Evolutionary conservation across 2,888 invertebrate genomes (phyloP), one percentile per base, ranked within the genome.

Genomic region (Plebejus melissa): DNA sequence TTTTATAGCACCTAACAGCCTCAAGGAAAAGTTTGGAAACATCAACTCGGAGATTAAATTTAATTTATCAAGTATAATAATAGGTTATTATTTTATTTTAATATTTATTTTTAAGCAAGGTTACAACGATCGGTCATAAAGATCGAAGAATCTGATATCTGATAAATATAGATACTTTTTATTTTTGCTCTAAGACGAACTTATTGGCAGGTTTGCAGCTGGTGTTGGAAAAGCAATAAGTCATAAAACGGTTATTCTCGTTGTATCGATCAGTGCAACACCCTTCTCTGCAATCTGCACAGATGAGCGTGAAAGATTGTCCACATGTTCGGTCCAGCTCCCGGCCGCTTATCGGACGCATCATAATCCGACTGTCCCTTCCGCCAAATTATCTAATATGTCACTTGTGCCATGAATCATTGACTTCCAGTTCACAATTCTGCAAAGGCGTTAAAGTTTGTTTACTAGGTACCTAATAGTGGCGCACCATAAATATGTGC

Each of bases 281-380:
- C 90, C 89, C 90, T 90, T 91, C 91, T 92, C 86, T 81, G 84
- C 88, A 92, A 92, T 92, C 86, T 81, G 84, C 88, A 92, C 93
- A 92, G 90, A 93, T 92, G 93, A 93, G 93, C 93, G 91, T 93
- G 91, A 92, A 93, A 92, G 91, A 93, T 93, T 93, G 93, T 93
- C 93, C 93, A 93, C 93, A 93, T 93, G 93, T 93, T 91, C 87
- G 83, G 81, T 82, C 85, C 83, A 83, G 79, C 81, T 77, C 79
- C 80, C 80, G 79, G 80, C 82, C 82, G 80, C 81, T 85, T 50
- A 57, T 86, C 85, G 86, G 83, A 84, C 85, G 85, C 88, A 93
- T 93, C 92, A 90, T 89, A 86, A 84, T 85, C 82, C 79, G 82
- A 81, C 87, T 90, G 92, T 91, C 93, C 86, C 86, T 87, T 88